These are phyloP conservation scores for Catamblyrhynchus diadema DNA, from an alignment of 2,797 vertebrate species.

Conservation along the genomic window DNA sequence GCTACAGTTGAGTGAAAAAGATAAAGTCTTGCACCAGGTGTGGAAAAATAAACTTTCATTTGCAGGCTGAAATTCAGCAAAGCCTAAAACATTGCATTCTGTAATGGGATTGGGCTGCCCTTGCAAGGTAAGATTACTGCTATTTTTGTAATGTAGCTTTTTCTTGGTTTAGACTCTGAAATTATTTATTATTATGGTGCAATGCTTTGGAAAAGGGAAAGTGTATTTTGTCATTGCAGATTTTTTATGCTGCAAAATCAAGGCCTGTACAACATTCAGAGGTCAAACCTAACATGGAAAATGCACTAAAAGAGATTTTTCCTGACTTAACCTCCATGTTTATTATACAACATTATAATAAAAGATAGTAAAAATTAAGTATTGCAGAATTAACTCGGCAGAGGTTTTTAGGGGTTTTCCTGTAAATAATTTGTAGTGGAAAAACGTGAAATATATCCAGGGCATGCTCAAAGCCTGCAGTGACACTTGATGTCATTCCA, in stretches of 20 bases:
- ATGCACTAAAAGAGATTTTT: background rate
- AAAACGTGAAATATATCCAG: background rate
- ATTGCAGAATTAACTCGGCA: background rate
- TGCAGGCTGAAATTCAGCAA: conserved; percentile 47
- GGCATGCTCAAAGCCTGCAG: background rate
- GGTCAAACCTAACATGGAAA: background rate
- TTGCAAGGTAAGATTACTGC: conserved; percentile 12
- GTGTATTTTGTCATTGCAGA: background rate
- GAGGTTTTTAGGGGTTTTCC: background rate
- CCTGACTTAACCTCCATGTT: background rate
- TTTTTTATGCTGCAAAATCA: background rate
- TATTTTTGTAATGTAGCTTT: background rate
- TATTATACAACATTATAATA: background rate
- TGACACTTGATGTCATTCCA: background rate
- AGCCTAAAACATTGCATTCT: background rate
- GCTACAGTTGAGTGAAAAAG: background rate
- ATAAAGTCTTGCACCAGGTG: background rate
- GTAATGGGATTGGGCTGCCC: background rate
- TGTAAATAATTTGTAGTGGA: background rate
- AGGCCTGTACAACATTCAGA: background rate
- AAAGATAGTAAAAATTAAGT: background rate
- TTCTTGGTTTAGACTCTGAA: background rate
- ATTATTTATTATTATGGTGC: background rate
- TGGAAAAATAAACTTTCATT: background rate
- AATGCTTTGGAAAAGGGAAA: background rate